A percentile compares a stretch with the other conserved stretches of the same genome.
These are phyloP conservation scores for Diloba caeruleocephala DNA, from an alignment of 2,888 invertebrate species.

Conservation along the genomic window DNA sequence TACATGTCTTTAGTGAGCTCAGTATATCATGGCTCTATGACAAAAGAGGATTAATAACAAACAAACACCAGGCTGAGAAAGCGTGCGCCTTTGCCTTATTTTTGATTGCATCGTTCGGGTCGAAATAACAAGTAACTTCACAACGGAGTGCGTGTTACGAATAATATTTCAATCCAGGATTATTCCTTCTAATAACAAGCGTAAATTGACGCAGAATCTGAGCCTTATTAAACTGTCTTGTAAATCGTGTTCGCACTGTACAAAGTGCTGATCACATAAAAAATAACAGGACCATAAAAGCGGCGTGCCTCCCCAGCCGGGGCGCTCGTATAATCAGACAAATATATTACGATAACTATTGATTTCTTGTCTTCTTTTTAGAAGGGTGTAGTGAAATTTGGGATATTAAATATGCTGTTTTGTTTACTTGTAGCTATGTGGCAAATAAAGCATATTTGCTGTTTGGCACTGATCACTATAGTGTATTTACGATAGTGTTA, in stretches of 20 bases:
- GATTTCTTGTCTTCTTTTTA: slow-evolving; percentile 51
- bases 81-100: background rate
- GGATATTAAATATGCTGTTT: slow-evolving; percentile 14
- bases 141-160: slow-evolving; percentile 35
- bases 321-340: slow-evolving; percentile 58
- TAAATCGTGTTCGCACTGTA: slow-evolving; percentile 64
- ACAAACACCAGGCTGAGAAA: too few relatives aligned
- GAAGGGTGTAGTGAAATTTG: slow-evolving; percentile 38
- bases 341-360: slow-evolving; percentile 57
- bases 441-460: too few relatives aligned
- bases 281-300: slow-evolving; percentile 79
- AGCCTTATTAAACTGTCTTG: slow-evolving; percentile 66
- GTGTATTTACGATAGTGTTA: too few relatives aligned
- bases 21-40: too few relatives aligned
- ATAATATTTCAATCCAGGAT: slow-evolving; percentile 48
- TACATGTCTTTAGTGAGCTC: too few relatives aligned
- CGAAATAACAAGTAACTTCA: slow-evolving; percentile 13
- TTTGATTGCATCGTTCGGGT: background rate
- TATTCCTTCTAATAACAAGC: slow-evolving; percentile 45
- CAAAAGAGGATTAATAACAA: too few relatives aligned
- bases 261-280: slow-evolving; percentile 77
- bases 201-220: slow-evolving; percentile 58
- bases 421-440: slow-evolving; percentile 10
- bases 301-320: slow-evolving; percentile 57
- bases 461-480: too few relatives aligned